A percentile compares a stretch with the other conserved stretches of the same genome.
These are phyloP conservation scores for Pterocles burchelli DNA, from an alignment of 2,113 vertebrate species.

Conservation along the genomic window DNA sequence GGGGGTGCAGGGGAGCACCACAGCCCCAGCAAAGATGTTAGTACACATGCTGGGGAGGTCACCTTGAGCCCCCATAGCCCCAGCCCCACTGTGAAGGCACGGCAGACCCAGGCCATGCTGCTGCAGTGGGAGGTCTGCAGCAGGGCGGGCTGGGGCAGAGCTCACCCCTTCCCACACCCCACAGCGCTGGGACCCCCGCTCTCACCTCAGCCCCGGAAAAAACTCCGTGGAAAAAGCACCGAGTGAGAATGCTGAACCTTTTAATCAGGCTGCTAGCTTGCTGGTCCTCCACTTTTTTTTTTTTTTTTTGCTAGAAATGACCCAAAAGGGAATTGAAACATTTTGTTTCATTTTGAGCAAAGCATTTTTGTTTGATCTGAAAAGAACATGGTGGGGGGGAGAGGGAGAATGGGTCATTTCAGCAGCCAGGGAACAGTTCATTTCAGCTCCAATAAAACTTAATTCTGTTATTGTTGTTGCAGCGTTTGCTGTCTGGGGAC, in stretches of 20 bases:
- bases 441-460: background rate
- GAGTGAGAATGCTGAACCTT: accelerated
- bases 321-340: conserved; percentile 50
- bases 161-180: background rate
- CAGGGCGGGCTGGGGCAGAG: background rate
- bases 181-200: accelerated
- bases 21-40: background rate
- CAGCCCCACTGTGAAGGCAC: background rate
- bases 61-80: background rate
- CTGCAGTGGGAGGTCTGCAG: background rate
- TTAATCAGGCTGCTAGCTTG: background rate
- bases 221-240: background rate
- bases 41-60: background rate
- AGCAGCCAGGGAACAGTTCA: conserved; percentile 24
- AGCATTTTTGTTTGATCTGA: conserved; percentile 16
- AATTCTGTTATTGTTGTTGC: background rate
- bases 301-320: background rate
- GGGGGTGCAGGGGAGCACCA: background rate
- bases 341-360: conserved; percentile 58
- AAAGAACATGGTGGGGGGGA: background rate
- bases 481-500: background rate
- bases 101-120: accelerated
- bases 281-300: background rate
- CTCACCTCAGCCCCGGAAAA: accelerated
- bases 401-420: background rate